Evolutionary conservation across 1,140 invertebrate species (phyloP).

Genomic region (Drosophila murphyi): DNA sequence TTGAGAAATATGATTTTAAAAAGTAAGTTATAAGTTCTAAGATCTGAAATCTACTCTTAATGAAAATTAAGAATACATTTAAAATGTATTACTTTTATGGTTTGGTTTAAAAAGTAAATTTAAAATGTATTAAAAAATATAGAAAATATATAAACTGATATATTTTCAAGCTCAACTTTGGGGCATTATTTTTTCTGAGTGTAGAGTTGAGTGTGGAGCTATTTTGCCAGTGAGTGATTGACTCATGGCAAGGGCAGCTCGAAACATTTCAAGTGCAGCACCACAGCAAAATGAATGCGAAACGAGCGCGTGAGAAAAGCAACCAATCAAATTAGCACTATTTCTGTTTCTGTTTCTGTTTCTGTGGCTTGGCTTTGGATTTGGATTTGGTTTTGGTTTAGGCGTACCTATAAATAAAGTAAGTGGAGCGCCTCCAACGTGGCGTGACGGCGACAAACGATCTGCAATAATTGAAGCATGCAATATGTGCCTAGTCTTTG

Average conservation of each 20-base stretch:
- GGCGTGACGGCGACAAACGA: conserved; percentile 34
- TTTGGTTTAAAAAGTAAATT: too few species aligned
- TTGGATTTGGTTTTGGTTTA: too few species aligned
- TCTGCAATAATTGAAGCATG: conserved; percentile 29
- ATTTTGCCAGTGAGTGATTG: conserved; percentile 53
- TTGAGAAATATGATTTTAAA: too few species aligned
- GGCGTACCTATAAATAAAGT: conserved; percentile 44
- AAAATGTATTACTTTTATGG: too few species aligned
- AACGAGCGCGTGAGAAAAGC: conserved; percentile 79
- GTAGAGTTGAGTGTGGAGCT: conserved; percentile 4
- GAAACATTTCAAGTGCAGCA: conserved; percentile 62
- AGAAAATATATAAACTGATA: too few species aligned
- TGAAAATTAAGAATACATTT: too few species aligned
- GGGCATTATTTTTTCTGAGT: background rate
- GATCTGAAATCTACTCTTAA: too few species aligned
- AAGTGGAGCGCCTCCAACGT: conserved; percentile 40
- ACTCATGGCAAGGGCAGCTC: conserved; percentile 74
- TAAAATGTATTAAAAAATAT: background rate
- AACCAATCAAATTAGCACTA: conserved; percentile 50
- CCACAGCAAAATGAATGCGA: conserved; percentile 43
- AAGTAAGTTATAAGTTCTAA: too few species aligned
- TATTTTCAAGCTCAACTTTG: background rate
- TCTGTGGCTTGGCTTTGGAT: conserved; percentile 1
- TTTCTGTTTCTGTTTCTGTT: conserved; percentile 2
- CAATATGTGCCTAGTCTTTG: background rate